Evolutionary conservation across 64 coral and sea anemone species (phyloP), one percentile per base, ranked within the genome.

Genomic region (Porites lutea): DNA sequence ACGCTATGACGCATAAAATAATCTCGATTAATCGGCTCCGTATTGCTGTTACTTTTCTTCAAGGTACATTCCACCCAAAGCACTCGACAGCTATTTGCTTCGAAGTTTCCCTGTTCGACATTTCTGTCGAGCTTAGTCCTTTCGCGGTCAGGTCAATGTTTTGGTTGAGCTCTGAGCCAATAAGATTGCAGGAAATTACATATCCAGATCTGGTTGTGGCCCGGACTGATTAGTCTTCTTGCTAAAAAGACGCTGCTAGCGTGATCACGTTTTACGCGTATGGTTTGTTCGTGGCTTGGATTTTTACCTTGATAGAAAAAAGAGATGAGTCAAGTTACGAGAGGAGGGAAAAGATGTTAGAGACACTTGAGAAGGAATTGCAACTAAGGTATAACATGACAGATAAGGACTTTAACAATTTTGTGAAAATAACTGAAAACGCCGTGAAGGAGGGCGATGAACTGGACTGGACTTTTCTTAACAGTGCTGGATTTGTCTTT

Each of bases 231-330:
- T 65, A 16, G 57, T 12, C 60, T 89, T 51, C 73, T 77, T 13
- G 18, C 27, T 37, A 37, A 15, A 50, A 89, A 78, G 37, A 50
- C 71, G 12, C 13, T 89, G 6, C 4, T 66, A 13, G 87, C 8
- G 5, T 89, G 43, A 7, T 76, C 21, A 15, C 79, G 10, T 65
- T 78, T 52, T 47, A 65, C 19, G 9, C 20, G 8, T 89, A 89
- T 48, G 74, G 53, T 5, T 20, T 77, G 19, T 14, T 89, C 14
- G 73, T 74, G 0, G 73, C 55, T 19, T 89, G 87, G 87, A 48
- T 89, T 45, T 89, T 89, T 9, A 89, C 71, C 15, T 14, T 89
- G n/a, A 76, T 89, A 45, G 87, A 89, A 61, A 61, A 65, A 50
- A 60, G 13, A 64, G 73, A 89, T 11, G 74, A 89, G 50, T 2